Evolutionary conservation across 2,888 invertebrate genomes (phyloP).

Genomic region (Sarcophaga variegata): DNA sequence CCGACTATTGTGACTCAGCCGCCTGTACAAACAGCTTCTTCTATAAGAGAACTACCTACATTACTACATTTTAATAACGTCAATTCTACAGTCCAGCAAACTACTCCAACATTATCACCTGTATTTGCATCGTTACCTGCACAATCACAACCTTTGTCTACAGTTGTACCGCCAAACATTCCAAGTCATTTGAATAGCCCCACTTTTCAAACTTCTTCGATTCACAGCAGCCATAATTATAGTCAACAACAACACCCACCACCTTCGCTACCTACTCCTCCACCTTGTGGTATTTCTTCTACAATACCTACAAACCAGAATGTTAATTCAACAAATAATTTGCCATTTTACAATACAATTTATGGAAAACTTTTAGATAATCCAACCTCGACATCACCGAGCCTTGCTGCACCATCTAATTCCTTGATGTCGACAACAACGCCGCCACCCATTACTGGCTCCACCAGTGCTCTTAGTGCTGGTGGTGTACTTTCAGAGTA

Average conservation of each 20-base stretch:
- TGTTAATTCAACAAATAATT: conserved; percentile 67
- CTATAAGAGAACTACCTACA: conserved; percentile 68
- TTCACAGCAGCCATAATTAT: conserved; percentile 50
- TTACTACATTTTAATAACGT: conserved; percentile 71
- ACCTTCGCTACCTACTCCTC: conserved; percentile 59
- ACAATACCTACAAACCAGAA: conserved; percentile 28
- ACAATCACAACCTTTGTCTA: conserved; percentile 14
- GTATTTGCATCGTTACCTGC: conserved; percentile 1
- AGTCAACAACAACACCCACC: conserved; percentile 60
- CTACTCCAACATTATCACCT: conserved; percentile 27
- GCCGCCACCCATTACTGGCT: conserved; percentile 11
- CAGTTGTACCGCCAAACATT: conserved; percentile 54
- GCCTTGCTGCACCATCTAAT: conserved; percentile 10
- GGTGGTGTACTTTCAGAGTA: conserved; percentile 73
- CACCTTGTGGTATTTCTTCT: conserved; percentile 31
- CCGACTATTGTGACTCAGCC: conserved; percentile 35
- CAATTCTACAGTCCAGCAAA: conserved; percentile 35
- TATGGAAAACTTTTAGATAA: conserved; percentile 83
- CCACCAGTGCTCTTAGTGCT: conserved; percentile 55
- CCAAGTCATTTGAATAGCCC: conserved; percentile 70
- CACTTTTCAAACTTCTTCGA: conserved; percentile 68
- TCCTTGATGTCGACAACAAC: not conserved
- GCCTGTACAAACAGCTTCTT: conserved; percentile 8
- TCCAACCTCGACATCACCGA: conserved; percentile 24
- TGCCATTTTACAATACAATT: conserved; percentile 80